Evolutionary conservation across 2,888 invertebrate species (phyloP), one percentile per base, ranked within the genome.

Genomic region (Trichacis sp.): DNA sequence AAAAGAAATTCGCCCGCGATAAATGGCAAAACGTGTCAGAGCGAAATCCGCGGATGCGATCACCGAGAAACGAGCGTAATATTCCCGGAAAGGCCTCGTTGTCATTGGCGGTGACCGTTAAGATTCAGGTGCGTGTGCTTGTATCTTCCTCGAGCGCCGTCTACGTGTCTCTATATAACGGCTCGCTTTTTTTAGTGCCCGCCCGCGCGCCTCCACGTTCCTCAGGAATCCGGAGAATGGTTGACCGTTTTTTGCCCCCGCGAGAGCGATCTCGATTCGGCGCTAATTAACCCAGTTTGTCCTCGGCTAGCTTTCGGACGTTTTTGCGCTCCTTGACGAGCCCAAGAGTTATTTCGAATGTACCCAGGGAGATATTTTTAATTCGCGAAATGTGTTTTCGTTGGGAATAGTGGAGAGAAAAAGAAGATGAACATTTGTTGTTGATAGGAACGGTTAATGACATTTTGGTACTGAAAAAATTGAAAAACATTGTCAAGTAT

Each of bases 101-200:
- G 51, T 59, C 48, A 56, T 59, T 59, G 15, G 55, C 45, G 55
- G 33, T 33, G 59, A 59, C 64, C 64, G 58, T 64, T 64, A 64
- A 55, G 55, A 50, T 17, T 48, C 30, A 33, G 30, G 48, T 30
- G 48, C 33, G 18, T 12, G 46, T 45, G 29, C 51, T 59, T 52
- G 52, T 19, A 20, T 33, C 51, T 59, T 53, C 48, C 30, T 14
- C 20, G 52, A 42, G 40, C 54, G 52, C 43, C 50, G 36, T 65
- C 50, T 51, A 49, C 61, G 48, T 54, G 36, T 38, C 61, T 17
- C 42, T 48, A 5, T 24, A 50, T 56, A 64, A 64, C 52, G 50
- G 56, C 29, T 52, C 49, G 18, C 45, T 24, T 5, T 24, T 24
- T 8, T 52, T 48, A 33, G 30, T 51, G 61, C 61, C 60, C 57